These are phyloP conservation scores for Rhinella marina DNA, from an alignment of 2,797 vertebrate species.

Conservation along the genomic window DNA sequence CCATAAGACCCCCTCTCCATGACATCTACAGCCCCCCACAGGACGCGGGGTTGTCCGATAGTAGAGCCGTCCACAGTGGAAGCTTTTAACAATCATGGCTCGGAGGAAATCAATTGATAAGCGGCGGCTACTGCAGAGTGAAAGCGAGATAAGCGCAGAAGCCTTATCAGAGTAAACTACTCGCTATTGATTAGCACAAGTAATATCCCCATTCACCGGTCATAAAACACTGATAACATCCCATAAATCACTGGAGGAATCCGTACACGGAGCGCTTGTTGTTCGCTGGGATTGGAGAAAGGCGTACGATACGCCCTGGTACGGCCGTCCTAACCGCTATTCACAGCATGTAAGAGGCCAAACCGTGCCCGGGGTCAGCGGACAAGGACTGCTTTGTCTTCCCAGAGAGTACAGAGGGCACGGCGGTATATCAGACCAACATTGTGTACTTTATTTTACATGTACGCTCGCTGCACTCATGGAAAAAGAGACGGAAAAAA, in stretches of 20 bases:
- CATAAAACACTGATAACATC: conserved; percentile 52
- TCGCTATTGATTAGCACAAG: conserved; percentile 51
- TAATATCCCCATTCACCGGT: background rate
- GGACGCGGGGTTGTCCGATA: too few species aligned
- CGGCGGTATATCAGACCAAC: too few species aligned
- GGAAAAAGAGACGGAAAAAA: too few species aligned
- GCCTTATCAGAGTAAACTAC: conserved; percentile 42
- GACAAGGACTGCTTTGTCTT: background rate
- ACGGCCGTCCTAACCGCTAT: background rate
- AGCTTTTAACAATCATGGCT: background rate
- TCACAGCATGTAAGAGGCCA: background rate
- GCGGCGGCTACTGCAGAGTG: background rate
- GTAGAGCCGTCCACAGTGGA: too few species aligned
- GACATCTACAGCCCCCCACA: too few species aligned
- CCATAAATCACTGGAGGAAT: conserved; percentile 29
- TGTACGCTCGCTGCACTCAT: too few species aligned
- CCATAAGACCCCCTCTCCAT: too few species aligned
- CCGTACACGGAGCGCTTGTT: background rate
- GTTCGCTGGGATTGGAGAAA: background rate
- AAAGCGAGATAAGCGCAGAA: conserved; percentile 4
- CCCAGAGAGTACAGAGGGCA: too few species aligned
- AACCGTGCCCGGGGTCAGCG: too few species aligned
- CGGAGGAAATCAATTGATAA: conserved; percentile 7
- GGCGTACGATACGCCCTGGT: background rate
- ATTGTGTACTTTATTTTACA: too few species aligned